Evolutionary conservation across 2,797 vertebrate species (phyloP).

Genomic region (Picus viridis): DNA sequence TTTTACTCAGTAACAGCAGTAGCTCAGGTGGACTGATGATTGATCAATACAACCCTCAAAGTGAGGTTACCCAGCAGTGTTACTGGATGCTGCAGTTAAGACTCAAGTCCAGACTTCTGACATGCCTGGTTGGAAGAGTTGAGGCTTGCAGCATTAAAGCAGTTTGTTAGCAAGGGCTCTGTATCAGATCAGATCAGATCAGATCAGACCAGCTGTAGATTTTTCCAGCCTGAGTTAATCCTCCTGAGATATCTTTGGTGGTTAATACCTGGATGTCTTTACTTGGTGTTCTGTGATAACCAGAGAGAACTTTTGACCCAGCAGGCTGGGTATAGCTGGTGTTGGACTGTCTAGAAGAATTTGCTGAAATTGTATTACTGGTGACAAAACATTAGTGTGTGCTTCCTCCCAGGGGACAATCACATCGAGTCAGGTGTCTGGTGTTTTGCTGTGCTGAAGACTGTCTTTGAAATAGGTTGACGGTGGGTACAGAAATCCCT

Average conservation of each 20-base stretch:
- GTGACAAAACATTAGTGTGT: not conserved
- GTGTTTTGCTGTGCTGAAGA: not conserved
- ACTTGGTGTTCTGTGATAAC: not conserved
- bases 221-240: not conserved
- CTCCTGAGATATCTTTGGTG: not conserved
- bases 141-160: not conserved
- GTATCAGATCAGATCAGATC: not conserved
- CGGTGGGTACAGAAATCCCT: not conserved
- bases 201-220: not conserved
- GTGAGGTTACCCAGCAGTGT: not conserved
- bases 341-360: not conserved
- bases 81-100: not conserved
- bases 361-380: not conserved
- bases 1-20: rapidly evolving
- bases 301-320: not conserved
- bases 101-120: not conserved
- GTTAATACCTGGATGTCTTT: not conserved
- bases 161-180: not conserved
- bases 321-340: not conserved
- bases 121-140: rapidly evolving
- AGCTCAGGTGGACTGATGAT: not conserved
- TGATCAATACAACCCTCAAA: not conserved
- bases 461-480: not conserved
- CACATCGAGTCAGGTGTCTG: not conserved
- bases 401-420: not conserved